Percentiles rank a stretch among this genome's conserved stretches.
phyloP scores from a whole-genome alignment of 2,113 vertebrate genomes.

The Amblyornis subalaris region DNA sequence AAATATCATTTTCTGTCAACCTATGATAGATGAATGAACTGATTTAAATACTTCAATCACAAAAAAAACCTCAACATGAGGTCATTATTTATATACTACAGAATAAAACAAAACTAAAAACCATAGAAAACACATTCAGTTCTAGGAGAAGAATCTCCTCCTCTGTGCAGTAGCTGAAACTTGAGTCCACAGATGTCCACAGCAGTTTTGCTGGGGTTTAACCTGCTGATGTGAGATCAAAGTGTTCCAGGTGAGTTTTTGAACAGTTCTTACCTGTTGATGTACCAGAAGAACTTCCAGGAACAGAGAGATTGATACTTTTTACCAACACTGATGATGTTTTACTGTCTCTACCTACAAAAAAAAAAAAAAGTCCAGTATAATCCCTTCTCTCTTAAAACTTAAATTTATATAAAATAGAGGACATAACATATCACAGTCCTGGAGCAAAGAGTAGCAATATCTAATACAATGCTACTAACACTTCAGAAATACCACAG shows the following conservation, averaged over 20 bases:
- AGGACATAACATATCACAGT: background rate
- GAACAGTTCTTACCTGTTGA: constrained; percentile 69
- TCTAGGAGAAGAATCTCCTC: background rate
- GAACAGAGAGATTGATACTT: constrained; percentile 76
- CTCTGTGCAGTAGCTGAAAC: background rate
- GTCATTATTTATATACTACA: background rate
- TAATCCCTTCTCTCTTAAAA: background rate
- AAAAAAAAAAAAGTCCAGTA: constrained; percentile 33
- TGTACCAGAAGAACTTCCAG: constrained; percentile 71
- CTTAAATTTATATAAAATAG: background rate
- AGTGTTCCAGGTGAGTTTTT: background rate
- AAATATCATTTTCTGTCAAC: background rate
- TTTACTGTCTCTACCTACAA: constrained; percentile 85
- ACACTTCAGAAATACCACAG: background rate
- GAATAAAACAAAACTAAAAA: background rate
- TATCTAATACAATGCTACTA: background rate
- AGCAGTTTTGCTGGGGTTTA: background rate
- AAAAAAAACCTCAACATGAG: background rate
- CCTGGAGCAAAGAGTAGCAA: background rate
- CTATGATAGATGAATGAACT: background rate
- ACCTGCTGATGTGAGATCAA: background rate
- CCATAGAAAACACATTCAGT: background rate
- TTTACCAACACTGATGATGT: constrained; percentile 76
- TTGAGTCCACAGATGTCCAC: background rate
- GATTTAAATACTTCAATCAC: background rate